phyloP scores from a whole-genome alignment of 2,113 vertebrate species.

The Coturnix japonica region DNA sequence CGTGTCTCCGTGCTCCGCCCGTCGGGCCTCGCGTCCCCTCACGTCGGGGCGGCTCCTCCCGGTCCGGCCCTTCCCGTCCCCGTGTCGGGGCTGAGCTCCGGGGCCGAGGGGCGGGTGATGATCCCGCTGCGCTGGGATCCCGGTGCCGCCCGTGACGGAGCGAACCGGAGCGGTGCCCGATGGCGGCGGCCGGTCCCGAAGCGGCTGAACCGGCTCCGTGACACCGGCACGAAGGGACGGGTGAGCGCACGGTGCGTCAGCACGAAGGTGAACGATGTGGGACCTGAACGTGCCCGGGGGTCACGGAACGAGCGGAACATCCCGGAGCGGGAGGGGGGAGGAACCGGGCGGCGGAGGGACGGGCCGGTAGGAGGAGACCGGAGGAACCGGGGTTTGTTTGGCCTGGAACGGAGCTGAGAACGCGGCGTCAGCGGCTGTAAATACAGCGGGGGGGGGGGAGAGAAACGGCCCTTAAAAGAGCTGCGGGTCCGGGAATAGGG shows the following conservation, averaged over 20 bases:
- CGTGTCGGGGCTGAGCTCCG: no score
- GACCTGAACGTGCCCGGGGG: fast-evolving
- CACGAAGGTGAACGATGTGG: fast-evolving
- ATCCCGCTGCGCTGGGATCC: no score
- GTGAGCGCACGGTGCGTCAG: fast-evolving
- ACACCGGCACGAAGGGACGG: background rate
- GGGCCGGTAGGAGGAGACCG: background rate
- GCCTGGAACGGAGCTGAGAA: background rate
- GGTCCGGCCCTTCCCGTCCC: no score
- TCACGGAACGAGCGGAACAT: no score
- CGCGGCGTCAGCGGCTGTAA: background rate
- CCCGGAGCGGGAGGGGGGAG: background rate
- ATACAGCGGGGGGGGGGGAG: background rate
- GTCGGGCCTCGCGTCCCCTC: no score
- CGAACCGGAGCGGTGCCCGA: background rate
- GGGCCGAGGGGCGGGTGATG: no score
- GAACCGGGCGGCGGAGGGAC: background rate
- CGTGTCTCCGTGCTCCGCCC: no score
- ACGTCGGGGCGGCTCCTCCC: no score
- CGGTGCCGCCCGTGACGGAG: background rate
- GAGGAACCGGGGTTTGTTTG: background rate
- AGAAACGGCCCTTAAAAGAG: background rate
- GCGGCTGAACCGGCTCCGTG: background rate
- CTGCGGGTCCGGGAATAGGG: background rate
- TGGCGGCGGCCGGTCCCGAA: background rate